phyloP scores from a whole-genome alignment of 2,113 vertebrate genomes.

The Raphicerus campestris region DNA sequence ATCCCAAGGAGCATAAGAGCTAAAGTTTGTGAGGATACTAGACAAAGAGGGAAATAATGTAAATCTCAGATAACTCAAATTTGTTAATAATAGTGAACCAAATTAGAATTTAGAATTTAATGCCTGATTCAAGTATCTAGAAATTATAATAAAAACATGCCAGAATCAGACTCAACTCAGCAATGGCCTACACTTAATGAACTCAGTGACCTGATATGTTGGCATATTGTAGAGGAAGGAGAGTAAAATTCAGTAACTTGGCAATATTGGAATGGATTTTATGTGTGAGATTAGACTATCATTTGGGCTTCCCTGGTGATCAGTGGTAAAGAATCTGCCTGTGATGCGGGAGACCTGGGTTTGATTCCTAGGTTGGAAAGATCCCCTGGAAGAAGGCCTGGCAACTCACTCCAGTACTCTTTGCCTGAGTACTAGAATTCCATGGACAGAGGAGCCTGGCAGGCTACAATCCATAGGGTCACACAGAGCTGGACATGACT shows the following conservation, averaged over 20 bases:
- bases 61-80: neutral
- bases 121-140: neutral
- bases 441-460: neutral
- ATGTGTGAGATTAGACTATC: neutral
- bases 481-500: neutral
- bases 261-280: neutral
- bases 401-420: neutral
- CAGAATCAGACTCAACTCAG: neutral
- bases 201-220: neutral
- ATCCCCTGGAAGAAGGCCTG: neutral
- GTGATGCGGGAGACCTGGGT: accelerated
- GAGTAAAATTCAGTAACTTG: neutral
- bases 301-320: neutral
- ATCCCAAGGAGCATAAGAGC: neutral
- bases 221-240: neutral
- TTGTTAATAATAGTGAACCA: neutral
- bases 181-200: neutral
- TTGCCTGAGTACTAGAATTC: neutral
- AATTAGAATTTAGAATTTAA: neutral
- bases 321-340: neutral
- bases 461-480: neutral
- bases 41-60: neutral
- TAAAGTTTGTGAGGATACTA: neutral
- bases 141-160: neutral
- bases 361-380: neutral